Evolutionary conservation across 2,797 vertebrate species (phyloP), one percentile per base, ranked within the genome.

Genomic region (Macroramphosus scolopax): DNA sequence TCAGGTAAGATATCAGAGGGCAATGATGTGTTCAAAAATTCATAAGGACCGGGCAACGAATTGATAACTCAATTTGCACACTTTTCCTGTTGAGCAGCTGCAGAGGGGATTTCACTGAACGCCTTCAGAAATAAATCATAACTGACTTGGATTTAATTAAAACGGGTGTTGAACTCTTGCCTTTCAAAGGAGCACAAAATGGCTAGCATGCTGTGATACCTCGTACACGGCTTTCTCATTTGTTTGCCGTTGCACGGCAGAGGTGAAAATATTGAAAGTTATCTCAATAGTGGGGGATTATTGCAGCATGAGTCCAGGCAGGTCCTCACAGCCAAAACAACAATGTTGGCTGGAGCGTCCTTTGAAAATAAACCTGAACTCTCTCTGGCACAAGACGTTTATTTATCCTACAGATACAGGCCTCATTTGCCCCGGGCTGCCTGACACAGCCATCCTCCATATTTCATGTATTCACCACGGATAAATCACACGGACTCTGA

Each of bases 211-310:
- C 36, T 25, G 29, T 5, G 66, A 63, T 30, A 61, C 49, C 66
- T 39, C 15, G 51, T 4, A 36, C 54, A 34, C 4, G 14, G 26
- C 28, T 28, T 17, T 32, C 24, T 33, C 39, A 12, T 43, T 56
- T 69, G 66, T 72, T 79, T 83, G 68, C 69, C 82, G 35, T 79
- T 81, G 26, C 34, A 15, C 10, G 25, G 55, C 7, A n/a, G 60
- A 64, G 84, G 64, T 69, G 73, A 84, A 76, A 82, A 66, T 64
- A 72, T 59, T 71, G 68, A 83, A 76, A 84, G 83, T 84, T 81
- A 76, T 87, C 78, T 78, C 87, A 85, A 77, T 84, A 78, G 56
- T 85, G 81, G 87, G 84, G 88, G 82, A 73, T 84, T 85, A 78
- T 79, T 80, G 69, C 81, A 66, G 65, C 61, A 50, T 57, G 72